These are phyloP conservation scores for Haemorhous mexicanus DNA, from an alignment of 2,113 vertebrate species.

Conservation along the genomic window DNA sequence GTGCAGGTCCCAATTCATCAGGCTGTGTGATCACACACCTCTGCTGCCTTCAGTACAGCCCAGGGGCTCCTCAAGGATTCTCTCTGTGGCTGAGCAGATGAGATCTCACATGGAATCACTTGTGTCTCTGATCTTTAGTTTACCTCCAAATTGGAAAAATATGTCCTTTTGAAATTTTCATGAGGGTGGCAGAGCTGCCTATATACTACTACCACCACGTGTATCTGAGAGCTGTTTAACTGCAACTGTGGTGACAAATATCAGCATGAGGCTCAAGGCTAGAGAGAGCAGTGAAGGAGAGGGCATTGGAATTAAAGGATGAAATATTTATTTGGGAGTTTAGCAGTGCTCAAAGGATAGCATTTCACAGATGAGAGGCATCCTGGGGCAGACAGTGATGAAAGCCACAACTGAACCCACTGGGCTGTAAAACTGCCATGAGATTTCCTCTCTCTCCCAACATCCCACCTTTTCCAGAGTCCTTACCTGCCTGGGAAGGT, in stretches of 20 bases:
- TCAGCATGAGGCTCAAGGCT: accelerated
- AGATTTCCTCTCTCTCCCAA: not conserved
- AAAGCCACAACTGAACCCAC: not conserved
- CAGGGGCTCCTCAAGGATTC: accelerated
- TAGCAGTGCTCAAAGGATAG: not conserved
- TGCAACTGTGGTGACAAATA: not conserved
- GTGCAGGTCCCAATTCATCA: not conserved
- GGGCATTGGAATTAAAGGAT: not conserved
- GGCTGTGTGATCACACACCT: not conserved
- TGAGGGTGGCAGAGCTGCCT: not conserved
- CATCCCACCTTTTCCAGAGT: not conserved
- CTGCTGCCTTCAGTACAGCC: accelerated
- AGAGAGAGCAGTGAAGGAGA: not conserved
- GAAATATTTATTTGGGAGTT: not conserved
- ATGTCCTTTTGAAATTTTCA: not conserved
- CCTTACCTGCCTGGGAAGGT: not conserved
- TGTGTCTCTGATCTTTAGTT: not conserved
- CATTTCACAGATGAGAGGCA: not conserved
- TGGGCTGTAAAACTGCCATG: accelerated
- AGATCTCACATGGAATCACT: not conserved
- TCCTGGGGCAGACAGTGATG: not conserved
- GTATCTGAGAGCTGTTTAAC: not conserved
- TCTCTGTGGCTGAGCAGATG: not conserved
- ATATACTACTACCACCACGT: accelerated
- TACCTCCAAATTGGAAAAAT: not conserved